phyloP scores from a whole-genome alignment of 2,113 vertebrate genomes.

The Rhineura floridana region DNA sequence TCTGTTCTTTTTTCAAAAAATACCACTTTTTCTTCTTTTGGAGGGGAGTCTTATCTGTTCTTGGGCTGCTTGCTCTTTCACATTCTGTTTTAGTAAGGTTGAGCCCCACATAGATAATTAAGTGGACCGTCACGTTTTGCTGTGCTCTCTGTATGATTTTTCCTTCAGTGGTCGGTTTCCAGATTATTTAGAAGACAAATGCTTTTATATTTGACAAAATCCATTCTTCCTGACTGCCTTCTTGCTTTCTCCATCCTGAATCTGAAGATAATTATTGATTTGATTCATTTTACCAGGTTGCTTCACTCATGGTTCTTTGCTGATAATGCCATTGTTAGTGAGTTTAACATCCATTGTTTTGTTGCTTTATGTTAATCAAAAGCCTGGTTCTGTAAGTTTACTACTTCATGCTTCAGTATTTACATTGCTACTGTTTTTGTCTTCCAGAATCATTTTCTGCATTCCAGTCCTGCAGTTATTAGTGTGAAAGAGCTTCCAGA shows the following conservation, averaged over 20 bases:
- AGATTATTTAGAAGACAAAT: background rate
- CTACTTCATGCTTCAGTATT: conserved; percentile 58
- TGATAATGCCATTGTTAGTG: conserved; percentile 1
- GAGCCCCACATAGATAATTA: background rate
- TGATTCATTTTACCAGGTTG: background rate
- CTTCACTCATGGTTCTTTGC: background rate
- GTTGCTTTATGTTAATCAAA: conserved; percentile 5
- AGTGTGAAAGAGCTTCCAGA: background rate
- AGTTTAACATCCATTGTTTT: background rate
- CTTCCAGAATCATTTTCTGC: conserved; percentile 41
- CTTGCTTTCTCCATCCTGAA: background rate
- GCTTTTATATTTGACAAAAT: background rate
- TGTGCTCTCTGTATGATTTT: conserved; percentile 18
- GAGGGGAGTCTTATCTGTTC: background rate
- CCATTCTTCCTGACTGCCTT: background rate
- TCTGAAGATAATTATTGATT: background rate
- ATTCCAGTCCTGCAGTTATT: background rate
- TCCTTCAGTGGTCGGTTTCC: conserved; percentile 9
- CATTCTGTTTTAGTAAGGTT: conserved; percentile 18
- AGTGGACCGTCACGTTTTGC: background rate
- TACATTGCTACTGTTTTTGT: conserved; percentile 26
- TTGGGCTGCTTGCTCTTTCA: conserved; percentile 25
- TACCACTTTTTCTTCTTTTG: conserved; percentile 11
- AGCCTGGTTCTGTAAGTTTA: conserved; percentile 46
- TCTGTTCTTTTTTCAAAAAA: background rate